A percentile compares a stretch with the other conserved stretches of the same genome.
phyloP scores from a whole-genome alignment of 2,888 invertebrate species.

The Drosophila meridiana region DNA sequence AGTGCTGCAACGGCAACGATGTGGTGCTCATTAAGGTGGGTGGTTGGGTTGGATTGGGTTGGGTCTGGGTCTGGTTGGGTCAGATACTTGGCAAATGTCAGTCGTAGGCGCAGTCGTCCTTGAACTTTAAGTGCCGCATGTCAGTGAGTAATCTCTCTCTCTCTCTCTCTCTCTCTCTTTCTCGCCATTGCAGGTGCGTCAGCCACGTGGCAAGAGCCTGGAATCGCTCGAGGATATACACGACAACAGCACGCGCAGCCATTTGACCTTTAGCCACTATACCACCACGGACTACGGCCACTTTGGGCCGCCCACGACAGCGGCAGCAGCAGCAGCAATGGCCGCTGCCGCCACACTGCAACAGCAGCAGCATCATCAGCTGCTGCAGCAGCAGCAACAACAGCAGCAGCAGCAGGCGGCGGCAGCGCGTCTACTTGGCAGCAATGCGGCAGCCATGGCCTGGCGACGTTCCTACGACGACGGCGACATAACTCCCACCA shows the following conservation, averaged over 20 bases:
- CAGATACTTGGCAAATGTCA: conserved; percentile 34
- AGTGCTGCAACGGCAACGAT: conserved; percentile 85
- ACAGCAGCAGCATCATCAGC: conserved; percentile 51
- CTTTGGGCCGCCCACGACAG: conserved; percentile 80
- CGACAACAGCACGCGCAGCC: conserved; percentile 86
- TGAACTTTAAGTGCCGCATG: conserved; percentile 60
- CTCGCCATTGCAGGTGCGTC: conserved; percentile 87
- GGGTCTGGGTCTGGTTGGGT: background rate
- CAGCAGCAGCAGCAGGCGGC: conserved; percentile 61
- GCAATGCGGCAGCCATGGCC: conserved; percentile 83
- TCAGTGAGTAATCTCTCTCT: background rate
- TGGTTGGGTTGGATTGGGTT: conserved; percentile 49
- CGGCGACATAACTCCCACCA: conserved; percentile 95
- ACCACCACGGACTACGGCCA: conserved; percentile 85
- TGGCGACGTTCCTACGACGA: conserved; percentile 94
- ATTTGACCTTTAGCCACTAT: conserved; percentile 85
- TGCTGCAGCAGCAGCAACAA: conserved; percentile 61
- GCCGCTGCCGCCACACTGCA: conserved; percentile 61
- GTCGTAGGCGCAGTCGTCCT: conserved; percentile 49
- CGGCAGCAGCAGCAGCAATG: conserved; percentile 62
- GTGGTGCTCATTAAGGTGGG: conserved; percentile 85
- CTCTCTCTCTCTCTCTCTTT: background rate
- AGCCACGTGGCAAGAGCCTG: conserved; percentile 93
- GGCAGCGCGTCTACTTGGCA: conserved; percentile 75
- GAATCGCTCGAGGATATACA: conserved; percentile 93